Conservation (phyloP, 1,140 invertebrate species). For the Popillia japonica region DNA sequence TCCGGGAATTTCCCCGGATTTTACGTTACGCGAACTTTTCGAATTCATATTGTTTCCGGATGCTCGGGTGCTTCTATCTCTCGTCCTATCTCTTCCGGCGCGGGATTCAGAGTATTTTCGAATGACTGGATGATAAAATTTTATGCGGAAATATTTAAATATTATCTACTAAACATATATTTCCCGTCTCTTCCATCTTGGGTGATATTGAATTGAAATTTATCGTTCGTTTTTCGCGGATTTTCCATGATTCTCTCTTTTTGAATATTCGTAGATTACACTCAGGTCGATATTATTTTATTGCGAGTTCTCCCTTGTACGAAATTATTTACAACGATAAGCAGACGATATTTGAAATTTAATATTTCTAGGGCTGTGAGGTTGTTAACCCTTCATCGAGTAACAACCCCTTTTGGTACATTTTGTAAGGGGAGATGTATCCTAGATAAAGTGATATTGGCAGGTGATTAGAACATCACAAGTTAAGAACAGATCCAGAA, state of each 20-base stretch:
- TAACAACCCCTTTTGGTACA: no score
- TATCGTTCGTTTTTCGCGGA: background rate
- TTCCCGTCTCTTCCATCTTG: background rate
- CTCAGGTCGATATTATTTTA: no score
- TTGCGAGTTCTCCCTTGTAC: no score
- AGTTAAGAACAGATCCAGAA: no score
- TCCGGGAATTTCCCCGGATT: background rate
- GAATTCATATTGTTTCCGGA: background rate
- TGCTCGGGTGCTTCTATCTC: background rate
- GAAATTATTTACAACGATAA: no score
- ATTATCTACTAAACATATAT: slow-evolving; percentile 8
- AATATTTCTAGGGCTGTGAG: no score
- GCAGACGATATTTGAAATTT: no score
- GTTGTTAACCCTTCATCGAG: no score
- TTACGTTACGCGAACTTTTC: background rate
- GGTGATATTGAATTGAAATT: slow-evolving; percentile 1
- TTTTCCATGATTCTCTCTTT: background rate
- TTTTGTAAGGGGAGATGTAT: no score
- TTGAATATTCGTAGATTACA: background rate
- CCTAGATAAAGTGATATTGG: no score
- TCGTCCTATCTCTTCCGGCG: background rate
- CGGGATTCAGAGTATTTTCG: background rate
- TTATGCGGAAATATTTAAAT: slow-evolving; percentile 6
- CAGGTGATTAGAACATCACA: no score
- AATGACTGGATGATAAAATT: background rate